Evolutionary conservation across 2,797 vertebrate genomes (phyloP), one percentile per base, ranked within the genome.

Genomic region (Syngnathus acus): DNA sequence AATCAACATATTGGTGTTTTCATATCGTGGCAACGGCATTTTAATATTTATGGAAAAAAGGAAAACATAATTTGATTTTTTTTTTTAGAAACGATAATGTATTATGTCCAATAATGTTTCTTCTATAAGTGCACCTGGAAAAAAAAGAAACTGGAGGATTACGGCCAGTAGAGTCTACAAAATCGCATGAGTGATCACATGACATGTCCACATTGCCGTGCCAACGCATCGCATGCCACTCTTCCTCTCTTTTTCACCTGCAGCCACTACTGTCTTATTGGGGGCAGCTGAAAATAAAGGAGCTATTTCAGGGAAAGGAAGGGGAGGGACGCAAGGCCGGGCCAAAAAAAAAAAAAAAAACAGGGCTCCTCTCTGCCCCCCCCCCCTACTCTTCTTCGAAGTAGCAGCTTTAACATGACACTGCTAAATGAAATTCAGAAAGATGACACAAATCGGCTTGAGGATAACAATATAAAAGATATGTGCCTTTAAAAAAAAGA

Each of bases 211-310:
- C 19, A 2, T 62, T 58, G 55, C 26, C 55, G 14, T 17, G 55
- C 55, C 16, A 8, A 6, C 16, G 23, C 53, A 13, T 54, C 10
- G 37, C 37, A 40, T 39, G 58, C 39, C 37, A 39, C 57, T 59
- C 37, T 62, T 42, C 21, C 40, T 62, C 40, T 64, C 63, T 51
- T 19, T 66, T 59, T 21, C 57, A 47, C 65, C 57, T 60, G 21
- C 55, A 50, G 26, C 65, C 45, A 37, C 26, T 47, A 17, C 42
- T 48, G 32, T 45, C 55, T 65, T 40, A 53, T 54, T 48, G 47
- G 62, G 62, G 48, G 45, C 45, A 51, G 48, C 37, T 4, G 16
- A 51, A 64, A 64, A 64, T 64, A 64, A 64, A 64, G 42, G 14
- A 62, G 45, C 60, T 45, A 62, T 62, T 62, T 47, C 9, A 21